These are phyloP conservation scores for Pomatorhinus ruficollis DNA, from an alignment of 2,113 vertebrate species.

Conservation along the genomic window DNA sequence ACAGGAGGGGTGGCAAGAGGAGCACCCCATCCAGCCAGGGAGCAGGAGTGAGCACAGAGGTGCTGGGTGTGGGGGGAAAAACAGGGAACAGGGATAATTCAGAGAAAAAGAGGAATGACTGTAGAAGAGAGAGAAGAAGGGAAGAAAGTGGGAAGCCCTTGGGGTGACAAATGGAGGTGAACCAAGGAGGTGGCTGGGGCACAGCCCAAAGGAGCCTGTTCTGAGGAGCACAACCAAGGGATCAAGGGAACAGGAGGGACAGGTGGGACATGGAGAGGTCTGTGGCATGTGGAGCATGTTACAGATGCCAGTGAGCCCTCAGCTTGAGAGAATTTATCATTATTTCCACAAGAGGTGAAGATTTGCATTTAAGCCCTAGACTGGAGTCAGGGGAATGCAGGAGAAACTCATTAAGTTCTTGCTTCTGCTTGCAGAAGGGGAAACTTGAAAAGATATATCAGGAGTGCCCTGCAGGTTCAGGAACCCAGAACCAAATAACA, in stretches of 20 bases:
- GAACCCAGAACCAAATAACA: neutral
- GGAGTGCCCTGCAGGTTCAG: neutral
- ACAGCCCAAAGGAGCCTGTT: neutral
- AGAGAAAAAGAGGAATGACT: neutral
- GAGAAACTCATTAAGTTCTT: neutral
- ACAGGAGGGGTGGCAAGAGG: neutral
- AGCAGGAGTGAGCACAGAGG: neutral
- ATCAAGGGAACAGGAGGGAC: neutral
- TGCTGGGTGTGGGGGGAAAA: neutral
- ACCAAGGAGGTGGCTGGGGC: neutral
- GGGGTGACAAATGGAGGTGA: neutral
- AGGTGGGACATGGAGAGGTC: neutral
- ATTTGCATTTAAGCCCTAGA: neutral
- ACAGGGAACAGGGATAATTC: neutral
- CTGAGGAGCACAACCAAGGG: neutral
- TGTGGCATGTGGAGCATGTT: neutral
- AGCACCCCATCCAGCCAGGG: neutral
- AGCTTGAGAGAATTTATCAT: neutral
- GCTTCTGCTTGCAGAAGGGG: neutral
- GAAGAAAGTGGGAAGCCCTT: neutral
- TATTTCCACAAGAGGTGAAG: neutral
- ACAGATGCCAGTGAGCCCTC: neutral
- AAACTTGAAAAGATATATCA: neutral
- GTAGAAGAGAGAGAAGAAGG: neutral
- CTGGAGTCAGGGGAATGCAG: neutral